Conservation (phyloP, 1,140 invertebrate species). For the Panagrolaimus sp. region DNA sequence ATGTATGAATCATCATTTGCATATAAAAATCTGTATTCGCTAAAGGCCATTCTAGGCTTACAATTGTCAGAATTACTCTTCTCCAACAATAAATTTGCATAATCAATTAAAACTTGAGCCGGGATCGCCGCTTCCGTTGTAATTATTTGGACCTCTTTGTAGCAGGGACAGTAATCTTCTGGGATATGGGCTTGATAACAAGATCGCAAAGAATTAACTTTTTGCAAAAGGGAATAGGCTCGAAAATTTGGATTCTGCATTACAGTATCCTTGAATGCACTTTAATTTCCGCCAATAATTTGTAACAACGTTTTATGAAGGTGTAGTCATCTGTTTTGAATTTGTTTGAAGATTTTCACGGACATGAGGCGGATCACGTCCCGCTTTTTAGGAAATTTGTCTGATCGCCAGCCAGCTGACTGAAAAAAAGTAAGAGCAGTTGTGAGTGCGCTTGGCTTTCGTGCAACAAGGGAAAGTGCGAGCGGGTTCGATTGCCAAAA, state of each 20-base stretch:
- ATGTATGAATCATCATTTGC: too few relatives aligned
- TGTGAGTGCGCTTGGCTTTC: too few relatives aligned
- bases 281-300: conserved; percentile 46
- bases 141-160: conserved; percentile 36
- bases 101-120: conserved; percentile 46
- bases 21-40: too few relatives aligned
- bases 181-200: conserved; percentile 60
- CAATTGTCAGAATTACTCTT: too few relatives aligned
- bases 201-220: conserved; percentile 56
- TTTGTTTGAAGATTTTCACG: conserved; percentile 71
- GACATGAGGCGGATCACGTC: conserved; percentile 69
- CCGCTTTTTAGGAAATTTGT: too few relatives aligned
- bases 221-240: conserved; percentile 49
- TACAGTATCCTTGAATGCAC: neutral
- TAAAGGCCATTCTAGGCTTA: too few relatives aligned
- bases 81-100: conserved; percentile 50
- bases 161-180: conserved; percentile 62
- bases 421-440: too few relatives aligned
- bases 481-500: conserved; percentile 74
- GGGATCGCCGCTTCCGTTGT: conserved; percentile 30
- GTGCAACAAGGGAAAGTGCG: too few relatives aligned
- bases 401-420: too few relatives aligned
- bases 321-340: conserved; percentile 51
- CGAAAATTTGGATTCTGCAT: conserved; percentile 12
- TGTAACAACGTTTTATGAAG: conserved; percentile 38